These are phyloP conservation scores for Tapirus terrestris DNA, from an alignment of 2,113 vertebrate genomes.

Conservation along the genomic window DNA sequence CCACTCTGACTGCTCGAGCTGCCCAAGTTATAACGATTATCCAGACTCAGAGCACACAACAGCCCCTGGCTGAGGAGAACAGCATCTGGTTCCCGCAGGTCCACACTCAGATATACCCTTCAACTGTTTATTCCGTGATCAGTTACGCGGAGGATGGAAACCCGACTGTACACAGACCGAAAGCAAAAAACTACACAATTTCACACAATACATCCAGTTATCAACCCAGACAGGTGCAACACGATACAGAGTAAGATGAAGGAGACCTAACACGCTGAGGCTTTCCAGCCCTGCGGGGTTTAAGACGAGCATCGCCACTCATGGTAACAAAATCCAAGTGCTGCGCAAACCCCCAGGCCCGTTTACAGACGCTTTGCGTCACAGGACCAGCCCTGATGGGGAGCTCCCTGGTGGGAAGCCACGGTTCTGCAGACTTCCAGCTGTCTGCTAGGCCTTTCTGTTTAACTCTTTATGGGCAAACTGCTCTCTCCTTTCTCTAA, in stretches of 20 bases:
- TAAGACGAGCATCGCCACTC: accelerated
- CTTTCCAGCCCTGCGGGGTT: not conserved
- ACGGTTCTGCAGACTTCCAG: too few relatives aligned
- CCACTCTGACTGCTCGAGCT: accelerated
- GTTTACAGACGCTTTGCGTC: accelerated
- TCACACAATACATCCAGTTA: not conserved
- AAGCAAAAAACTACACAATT: not conserved
- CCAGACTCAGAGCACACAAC: not conserved
- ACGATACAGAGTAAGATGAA: not conserved
- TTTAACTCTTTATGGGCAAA: not conserved
- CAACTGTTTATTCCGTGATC: conserved; percentile 49
- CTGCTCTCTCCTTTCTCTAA: not conserved
- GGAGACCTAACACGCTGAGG: not conserved
- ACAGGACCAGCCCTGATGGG: accelerated
- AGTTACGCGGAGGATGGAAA: not conserved
- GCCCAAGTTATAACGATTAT: too few relatives aligned
- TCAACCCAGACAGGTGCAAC: not conserved
- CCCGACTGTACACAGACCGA: not conserved
- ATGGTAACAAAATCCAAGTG: not conserved
- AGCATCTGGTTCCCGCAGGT: not conserved
- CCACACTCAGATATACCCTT: not conserved
- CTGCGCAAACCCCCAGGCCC: not conserved
- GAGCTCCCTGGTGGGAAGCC: too few relatives aligned
- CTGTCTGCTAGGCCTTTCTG: not conserved
- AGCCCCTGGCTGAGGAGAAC: not conserved